Percentiles rank a stretch among this genome's conserved stretches.
These are phyloP conservation scores for Diarsia brunnea DNA, from an alignment of 2,888 invertebrate genomes.

Conservation along the genomic window DNA sequence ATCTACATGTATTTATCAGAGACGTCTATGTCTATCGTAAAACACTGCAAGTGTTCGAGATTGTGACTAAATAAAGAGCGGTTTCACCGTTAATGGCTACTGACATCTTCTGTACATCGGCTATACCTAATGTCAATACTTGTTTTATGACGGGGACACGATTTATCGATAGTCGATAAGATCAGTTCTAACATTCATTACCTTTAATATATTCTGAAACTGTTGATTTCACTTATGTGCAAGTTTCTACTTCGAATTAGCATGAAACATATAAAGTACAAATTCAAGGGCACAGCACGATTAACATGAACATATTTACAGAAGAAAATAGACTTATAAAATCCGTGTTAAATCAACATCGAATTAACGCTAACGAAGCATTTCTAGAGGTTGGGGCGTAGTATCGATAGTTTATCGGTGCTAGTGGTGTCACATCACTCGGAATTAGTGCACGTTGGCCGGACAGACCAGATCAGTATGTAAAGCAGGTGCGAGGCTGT, in stretches of 20 bases:
- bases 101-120: constrained; percentile 82
- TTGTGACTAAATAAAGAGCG: constrained; percentile 83
- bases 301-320: constrained; percentile 8
- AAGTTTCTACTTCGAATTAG: constrained; percentile 51
- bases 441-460: constrained; percentile 84
- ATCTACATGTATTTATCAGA: constrained; percentile 72
- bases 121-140: constrained; percentile 76
- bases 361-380: constrained; percentile 43
- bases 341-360: constrained; percentile 40
- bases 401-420: constrained; percentile 72
- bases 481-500: constrained; percentile 84
- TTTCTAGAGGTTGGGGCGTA: constrained; percentile 33
- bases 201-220: constrained; percentile 45
- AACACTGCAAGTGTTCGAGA: constrained; percentile 76
- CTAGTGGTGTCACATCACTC: constrained; percentile 75
- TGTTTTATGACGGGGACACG: constrained; percentile 72
- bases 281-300: constrained; percentile 12
- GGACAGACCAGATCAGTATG: constrained; percentile 86
- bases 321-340: constrained; percentile 33
- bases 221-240: constrained; percentile 55
- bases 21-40: constrained; percentile 74
- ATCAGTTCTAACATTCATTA: constrained; percentile 47
- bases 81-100: constrained; percentile 84
- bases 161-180: constrained; percentile 74
- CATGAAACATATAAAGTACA: constrained; percentile 36